These are phyloP conservation scores for Hirundichthys speculiger DNA, from an alignment of 2,113 vertebrate species.

Conservation along the genomic window DNA sequence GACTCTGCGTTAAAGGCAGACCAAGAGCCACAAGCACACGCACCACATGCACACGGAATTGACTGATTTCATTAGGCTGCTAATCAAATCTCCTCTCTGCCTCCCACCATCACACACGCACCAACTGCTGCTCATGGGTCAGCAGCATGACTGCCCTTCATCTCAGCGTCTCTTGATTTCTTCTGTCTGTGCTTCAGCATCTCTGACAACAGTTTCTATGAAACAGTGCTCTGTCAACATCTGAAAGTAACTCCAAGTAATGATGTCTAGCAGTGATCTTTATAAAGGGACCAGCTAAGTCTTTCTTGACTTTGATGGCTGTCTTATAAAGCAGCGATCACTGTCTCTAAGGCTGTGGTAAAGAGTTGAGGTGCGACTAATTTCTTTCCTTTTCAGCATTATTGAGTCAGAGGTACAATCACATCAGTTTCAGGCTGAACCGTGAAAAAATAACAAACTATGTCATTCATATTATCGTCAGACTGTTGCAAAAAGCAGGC, in stretches of 20 bases:
- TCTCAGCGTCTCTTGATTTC: background rate
- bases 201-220: background rate
- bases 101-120: slow-evolving; percentile 34
- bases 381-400: slow-evolving; percentile 10
- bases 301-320: too few species aligned
- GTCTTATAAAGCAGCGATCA: background rate
- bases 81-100: slow-evolving; percentile 52
- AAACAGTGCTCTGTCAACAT: background rate
- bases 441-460: background rate
- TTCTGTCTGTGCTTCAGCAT: background rate
- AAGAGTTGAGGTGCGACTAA: slow-evolving; percentile 5
- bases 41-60: slow-evolving; percentile 4
- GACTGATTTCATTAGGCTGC: slow-evolving; percentile 60
- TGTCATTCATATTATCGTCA: slow-evolving; percentile 43
- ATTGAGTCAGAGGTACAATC: slow-evolving; percentile 37
- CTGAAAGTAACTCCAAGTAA: background rate
- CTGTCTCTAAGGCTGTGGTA: background rate
- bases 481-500: slow-evolving; percentile 3
- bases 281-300: background rate
- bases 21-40: slow-evolving; percentile 17
- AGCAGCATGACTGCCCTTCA: background rate
- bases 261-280: slow-evolving; percentile 1
- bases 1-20: slow-evolving; percentile 16
- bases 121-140: slow-evolving; percentile 13
- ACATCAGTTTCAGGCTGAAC: slow-evolving; percentile 1